Conservation (phyloP, 2,888 invertebrate species). For the Cryptus armator region DNA sequence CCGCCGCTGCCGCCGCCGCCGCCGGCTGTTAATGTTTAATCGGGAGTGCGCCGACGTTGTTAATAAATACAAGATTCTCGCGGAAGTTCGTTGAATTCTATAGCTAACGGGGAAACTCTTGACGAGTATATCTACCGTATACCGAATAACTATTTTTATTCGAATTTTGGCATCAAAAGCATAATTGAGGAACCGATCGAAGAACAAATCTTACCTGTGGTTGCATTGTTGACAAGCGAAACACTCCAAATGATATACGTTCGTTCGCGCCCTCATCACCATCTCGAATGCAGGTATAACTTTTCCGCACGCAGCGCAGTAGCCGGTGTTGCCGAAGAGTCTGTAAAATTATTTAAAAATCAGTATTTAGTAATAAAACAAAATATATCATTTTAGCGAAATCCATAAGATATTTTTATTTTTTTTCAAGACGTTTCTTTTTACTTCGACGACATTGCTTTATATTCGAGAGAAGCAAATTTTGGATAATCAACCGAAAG, state of each 20-base stretch:
- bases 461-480: not conserved
- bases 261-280: slow-evolving; percentile 97
- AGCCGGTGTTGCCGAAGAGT: slow-evolving; percentile 95
- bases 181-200: not conserved
- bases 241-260: slow-evolving; percentile 97
- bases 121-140: slow-evolving; percentile 1
- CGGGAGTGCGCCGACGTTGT: slow-evolving; percentile 69
- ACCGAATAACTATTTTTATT: not conserved
- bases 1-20: slow-evolving; percentile 69
- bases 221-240: slow-evolving; percentile 98
- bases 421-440: not conserved
- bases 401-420: not conserved
- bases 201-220: slow-evolving; percentile 89
- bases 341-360: slow-evolving; percentile 85
- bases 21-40: slow-evolving; percentile 83
- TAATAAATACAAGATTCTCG: slow-evolving; percentile 74
- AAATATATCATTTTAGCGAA: not conserved
- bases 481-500: too few species aligned
- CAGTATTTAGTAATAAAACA: too few species aligned
- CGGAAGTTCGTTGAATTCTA: slow-evolving; percentile 56
- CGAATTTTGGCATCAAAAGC: not conserved
- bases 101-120: slow-evolving; percentile 60
- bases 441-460: not conserved
- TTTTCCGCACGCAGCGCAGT: slow-evolving; percentile 96
- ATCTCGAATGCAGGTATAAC: slow-evolving; percentile 97